Conservation (phyloP, 1,140 invertebrate genomes). For the Aphelenchoides fujianensis region DNA sequence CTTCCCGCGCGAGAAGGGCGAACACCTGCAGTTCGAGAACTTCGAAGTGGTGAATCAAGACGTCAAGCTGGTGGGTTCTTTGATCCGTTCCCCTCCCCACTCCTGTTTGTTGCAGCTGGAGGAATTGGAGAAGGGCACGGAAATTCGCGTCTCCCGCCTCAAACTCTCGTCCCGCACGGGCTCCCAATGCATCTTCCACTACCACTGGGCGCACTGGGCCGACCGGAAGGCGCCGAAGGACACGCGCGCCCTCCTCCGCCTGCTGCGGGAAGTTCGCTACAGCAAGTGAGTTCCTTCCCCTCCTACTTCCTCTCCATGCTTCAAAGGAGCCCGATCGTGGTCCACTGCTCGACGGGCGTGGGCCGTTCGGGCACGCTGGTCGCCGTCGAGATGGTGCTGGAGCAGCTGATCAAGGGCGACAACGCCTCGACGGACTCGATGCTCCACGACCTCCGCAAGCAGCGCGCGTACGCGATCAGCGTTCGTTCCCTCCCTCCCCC, state of each 20-base stretch:
- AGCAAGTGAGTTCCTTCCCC: not conserved
- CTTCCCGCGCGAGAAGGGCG: not conserved
- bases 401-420: conserved; percentile 8
- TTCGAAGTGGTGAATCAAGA: not conserved
- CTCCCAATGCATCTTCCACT: not conserved
- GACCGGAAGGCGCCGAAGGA: not conserved
- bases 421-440: not conserved
- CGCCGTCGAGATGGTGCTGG: conserved; percentile 11
- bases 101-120: too few species aligned
- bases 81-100: too few species aligned
- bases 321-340: conserved; percentile 15
- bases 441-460: not conserved
- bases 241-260: not conserved
- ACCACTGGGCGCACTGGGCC: conserved; percentile 8
- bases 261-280: conserved; percentile 6
- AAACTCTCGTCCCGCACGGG: not conserved
- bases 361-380: conserved; percentile 25
- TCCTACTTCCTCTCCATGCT: too few species aligned
- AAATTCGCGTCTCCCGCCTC: not conserved
- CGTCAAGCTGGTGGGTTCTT: not conserved
- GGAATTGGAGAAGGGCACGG: not conserved
- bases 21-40: not conserved
- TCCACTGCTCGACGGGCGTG: conserved; percentile 19
- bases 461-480: conserved; percentile 20
- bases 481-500: not conserved